Evolutionary conservation across 2,888 invertebrate species (phyloP).

Genomic region (Amphipoea oculea): DNA sequence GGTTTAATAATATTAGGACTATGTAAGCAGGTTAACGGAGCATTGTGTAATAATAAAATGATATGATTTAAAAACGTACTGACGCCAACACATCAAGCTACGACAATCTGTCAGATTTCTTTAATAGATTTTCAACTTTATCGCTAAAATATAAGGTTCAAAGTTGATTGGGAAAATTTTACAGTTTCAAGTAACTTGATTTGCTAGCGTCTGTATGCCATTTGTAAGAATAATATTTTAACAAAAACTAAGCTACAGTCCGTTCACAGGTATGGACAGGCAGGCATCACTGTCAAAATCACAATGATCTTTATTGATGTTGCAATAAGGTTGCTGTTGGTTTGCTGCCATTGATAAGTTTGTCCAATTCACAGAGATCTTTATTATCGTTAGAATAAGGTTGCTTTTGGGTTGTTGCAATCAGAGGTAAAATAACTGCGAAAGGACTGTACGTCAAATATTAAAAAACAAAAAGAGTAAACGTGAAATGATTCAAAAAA

Average conservation of each 20-base stretch:
- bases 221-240: conserved; percentile 9
- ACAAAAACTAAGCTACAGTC: conserved; percentile 1
- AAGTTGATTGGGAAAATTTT: too few species aligned
- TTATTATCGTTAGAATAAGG: neutral
- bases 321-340: neutral
- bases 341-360: too few species aligned
- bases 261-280: neutral
- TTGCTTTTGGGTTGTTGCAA: neutral
- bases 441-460: conserved; percentile 14
- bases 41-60: neutral
- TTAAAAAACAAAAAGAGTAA: conserved; percentile 25
- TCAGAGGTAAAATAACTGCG: neutral
- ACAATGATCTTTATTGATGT: neutral
- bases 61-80: neutral
- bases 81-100: too few species aligned
- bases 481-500: conserved; percentile 52
- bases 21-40: neutral
- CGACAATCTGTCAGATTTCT: too few species aligned
- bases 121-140: too few species aligned
- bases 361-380: neutral
- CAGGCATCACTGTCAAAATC: neutral
- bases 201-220: neutral
- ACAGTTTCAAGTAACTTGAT: too few species aligned
- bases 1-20: neutral
- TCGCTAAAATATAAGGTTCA: too few species aligned